These are phyloP conservation scores for Didymodactylos carnosus DNA, from an alignment of 2,888 invertebrate genomes.

Conservation along the genomic window DNA sequence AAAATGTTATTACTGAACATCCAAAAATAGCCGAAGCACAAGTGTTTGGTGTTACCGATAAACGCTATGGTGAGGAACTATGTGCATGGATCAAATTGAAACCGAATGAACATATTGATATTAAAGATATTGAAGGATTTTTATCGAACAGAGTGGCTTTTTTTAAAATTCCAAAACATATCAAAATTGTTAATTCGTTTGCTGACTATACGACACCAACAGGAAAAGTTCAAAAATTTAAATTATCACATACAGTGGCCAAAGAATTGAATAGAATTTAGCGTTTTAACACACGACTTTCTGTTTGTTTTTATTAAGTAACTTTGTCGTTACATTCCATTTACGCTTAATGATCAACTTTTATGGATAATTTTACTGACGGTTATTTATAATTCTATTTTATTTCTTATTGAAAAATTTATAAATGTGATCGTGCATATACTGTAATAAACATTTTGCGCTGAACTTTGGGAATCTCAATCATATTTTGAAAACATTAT, in stretches of 20 bases:
- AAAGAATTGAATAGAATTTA: too few relatives aligned
- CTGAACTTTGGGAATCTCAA: too few relatives aligned
- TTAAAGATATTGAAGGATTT: slow-evolving; percentile 3
- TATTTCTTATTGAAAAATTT: too few relatives aligned
- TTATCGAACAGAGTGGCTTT: slow-evolving; percentile 43
- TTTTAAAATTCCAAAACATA: slow-evolving; percentile 58
- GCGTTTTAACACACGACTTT: too few relatives aligned
- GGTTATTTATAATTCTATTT: too few relatives aligned
- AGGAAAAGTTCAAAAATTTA: slow-evolving; percentile 60
- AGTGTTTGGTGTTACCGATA: slow-evolving; percentile 53
- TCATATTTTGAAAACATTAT: too few relatives aligned
- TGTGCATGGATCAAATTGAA: slow-evolving; percentile 21
- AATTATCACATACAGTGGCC: slow-evolving; percentile 28
- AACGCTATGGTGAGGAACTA: slow-evolving; percentile 50
- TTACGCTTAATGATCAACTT: too few relatives aligned
- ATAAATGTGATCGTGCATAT: too few relatives aligned
- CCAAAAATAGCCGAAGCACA: slow-evolving; percentile 22
- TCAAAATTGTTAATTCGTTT: slow-evolving; percentile 48
- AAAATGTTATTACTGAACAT: slow-evolving; percentile 1
- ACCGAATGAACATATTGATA: not conserved
- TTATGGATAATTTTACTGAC: too few relatives aligned
- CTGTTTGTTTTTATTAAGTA: too few relatives aligned
- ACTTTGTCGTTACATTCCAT: too few relatives aligned
- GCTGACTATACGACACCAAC: slow-evolving; percentile 40
- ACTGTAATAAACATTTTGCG: too few relatives aligned